Evolutionary conservation across 1,140 invertebrate species (phyloP), one percentile per base, ranked within the genome.

Genomic region (Macrotrachela quadricornifera): DNA sequence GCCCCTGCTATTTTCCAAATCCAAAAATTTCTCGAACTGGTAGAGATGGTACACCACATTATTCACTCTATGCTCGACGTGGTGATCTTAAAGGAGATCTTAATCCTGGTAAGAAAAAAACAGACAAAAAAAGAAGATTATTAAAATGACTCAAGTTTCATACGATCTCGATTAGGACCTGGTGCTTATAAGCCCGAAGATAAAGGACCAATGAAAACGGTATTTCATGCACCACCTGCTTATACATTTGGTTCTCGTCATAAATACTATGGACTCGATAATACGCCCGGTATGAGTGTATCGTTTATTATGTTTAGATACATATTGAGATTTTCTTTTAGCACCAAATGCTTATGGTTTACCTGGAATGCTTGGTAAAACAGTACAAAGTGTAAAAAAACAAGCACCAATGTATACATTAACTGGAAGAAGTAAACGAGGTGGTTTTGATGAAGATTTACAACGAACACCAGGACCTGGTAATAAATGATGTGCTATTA

Each of bases 261-360:
- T 40, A 70, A 64, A 56, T 58, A 66, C 41, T 59, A 64, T 39
- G 70, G 67, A 54, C 62, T 62, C 13, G 71, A 71, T 52, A 65
- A 73, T 45, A 70, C 63, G 57, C 77, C 79, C 51, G 80, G 72
- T 82, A 59, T 46, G 55, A 54, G n/a, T 38, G 17, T 49, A 16
- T 78, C 61, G 75, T 17, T 37, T 45, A 40, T 13, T 14, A 16
- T 0, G 13, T 17, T 12, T 2, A 30, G n/a, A 1, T 38, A 1
- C 15, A 17, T 0, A 39, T 50, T 30, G 14, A 15, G 56, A 44
- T 49, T 40, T 40, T 46, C 48, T 59, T 67, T 54, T 64, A 82
- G 81, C 80, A 60, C 83, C 85, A 30, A 88, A 88, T 64, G 76
- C 79, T 37, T 90, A 90, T 69, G 80, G 79, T 59, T 81, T 88